Base-by-base conservation (phyloP, 2,113 vertebrate genomes). In the Callorhinus ursinus region DNA sequence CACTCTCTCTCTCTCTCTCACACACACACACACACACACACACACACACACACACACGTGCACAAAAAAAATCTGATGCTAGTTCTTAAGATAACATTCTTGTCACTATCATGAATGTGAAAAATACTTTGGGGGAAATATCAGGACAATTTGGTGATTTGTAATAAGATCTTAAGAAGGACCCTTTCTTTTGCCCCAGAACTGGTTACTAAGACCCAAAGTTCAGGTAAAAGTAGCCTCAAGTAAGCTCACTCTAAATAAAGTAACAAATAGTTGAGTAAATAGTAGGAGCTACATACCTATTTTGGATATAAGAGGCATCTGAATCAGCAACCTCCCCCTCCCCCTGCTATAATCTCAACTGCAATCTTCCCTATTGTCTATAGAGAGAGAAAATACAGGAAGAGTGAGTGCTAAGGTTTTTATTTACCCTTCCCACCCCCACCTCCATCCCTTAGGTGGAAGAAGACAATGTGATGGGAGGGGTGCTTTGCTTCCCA, bases 201-300 rank as follows among this genome's bases (percentile, higher is more conserved):
- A 83, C 12, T 57, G 22, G 22, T 93, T 96, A 93, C 89, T 72
- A 67, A 95, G n/a, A 22, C n/a, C 28, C 9, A 59, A 96, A 80
- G 26, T 84, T 90, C 24, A 94, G 22, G 33, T 67, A 55, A 93
- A 93, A 90, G n/a, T 80, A 93, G 33, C 7, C 26, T 71, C 46
- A 95, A 93, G 42, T 93, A 83, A 72, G 31, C 46, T 86, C 57
- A 61, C 21, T 85, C 82, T 87, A 92, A 77, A 97, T 92, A 96
- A 67, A 87, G n/a, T 59, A 79, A 46, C 46, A 83, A 91, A 83
- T 83, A 97, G 59, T 91, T 88, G 59, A 96, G 67, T 81, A 77
- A 53, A 88, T 59, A 82, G n/a, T 81, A 92, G 5, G 46, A 81
- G 8, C 61, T 85, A 74, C 13, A 72, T 59, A 59, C 14, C 74